Conservation (phyloP, 2,888 invertebrate species). For the Pollenia griseotomentosa region DNA sequence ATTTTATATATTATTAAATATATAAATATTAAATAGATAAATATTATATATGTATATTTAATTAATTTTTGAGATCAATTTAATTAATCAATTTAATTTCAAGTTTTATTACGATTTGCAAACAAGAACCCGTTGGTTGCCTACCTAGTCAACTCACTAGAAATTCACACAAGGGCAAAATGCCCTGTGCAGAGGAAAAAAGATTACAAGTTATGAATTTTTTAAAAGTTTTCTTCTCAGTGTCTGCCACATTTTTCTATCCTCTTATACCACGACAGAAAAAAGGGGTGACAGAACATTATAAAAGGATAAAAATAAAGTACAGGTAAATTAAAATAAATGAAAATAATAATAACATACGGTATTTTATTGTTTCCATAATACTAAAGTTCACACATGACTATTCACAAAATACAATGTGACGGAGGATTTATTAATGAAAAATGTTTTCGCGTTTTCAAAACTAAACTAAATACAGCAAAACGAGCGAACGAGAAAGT, state of each 20-base stretch:
- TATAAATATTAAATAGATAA: too few relatives aligned
- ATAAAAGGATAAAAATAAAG: slow-evolving; percentile 25
- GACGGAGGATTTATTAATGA: slow-evolving; percentile 27
- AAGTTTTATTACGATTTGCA: too few relatives aligned
- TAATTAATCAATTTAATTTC: too few relatives aligned
- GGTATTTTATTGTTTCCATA: slow-evolving; percentile 65
- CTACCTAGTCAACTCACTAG: too few relatives aligned
- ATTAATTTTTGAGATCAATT: too few relatives aligned
- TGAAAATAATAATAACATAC: slow-evolving; percentile 66
- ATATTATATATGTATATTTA: too few relatives aligned
- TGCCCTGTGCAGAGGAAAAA: too few relatives aligned
- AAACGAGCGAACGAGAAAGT: slow-evolving; percentile 23
- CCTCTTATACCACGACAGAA: not conserved
- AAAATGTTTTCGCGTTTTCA: slow-evolving; percentile 22
- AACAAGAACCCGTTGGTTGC: too few relatives aligned
- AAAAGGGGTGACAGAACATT: slow-evolving; percentile 29
- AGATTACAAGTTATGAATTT: too few relatives aligned
- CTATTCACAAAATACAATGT: slow-evolving; percentile 60
- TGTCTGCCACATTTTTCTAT: not conserved
- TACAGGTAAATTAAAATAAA: slow-evolving; percentile 54
- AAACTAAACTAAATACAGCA: not conserved
- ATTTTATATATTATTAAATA: too few relatives aligned
- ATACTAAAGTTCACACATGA: slow-evolving; percentile 72
- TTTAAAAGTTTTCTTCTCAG: not conserved
- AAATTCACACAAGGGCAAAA: too few relatives aligned